Percentiles rank a stretch among this genome's conserved stretches.
Conservation (phyloP, 2,113 vertebrate genomes). For the Scomber scombrus region DNA sequence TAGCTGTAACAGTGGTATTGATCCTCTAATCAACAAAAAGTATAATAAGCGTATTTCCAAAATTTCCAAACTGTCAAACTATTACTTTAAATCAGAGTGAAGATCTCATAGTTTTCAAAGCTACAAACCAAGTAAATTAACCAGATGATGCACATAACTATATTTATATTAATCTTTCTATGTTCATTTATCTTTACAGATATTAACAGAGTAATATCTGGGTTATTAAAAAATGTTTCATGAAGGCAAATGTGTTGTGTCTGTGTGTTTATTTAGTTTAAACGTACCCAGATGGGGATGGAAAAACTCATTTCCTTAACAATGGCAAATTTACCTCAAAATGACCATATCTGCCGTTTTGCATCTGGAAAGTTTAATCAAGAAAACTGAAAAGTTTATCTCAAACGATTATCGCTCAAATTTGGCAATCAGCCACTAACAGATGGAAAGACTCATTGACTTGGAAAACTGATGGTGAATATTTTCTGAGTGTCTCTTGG, state of each 20-base stretch:
- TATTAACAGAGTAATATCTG: not conserved
- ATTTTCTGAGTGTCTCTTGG: constrained; percentile 4
- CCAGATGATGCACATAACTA: not conserved
- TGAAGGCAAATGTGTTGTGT: not conserved
- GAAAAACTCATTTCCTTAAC: not conserved
- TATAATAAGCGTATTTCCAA: not conserved
- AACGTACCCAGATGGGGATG: not conserved
- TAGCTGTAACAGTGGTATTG: too few species aligned
- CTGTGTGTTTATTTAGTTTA: not conserved
- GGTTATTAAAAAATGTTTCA: not conserved
- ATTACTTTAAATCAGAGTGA: not conserved
- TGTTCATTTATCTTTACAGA: not conserved
- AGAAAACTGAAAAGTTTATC: constrained; percentile 2
- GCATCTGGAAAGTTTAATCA: constrained; percentile 9
- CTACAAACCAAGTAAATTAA: not conserved
- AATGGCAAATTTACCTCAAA: not conserved
- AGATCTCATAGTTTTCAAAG: not conserved
- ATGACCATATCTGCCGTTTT: not conserved
- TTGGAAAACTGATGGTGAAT: constrained; percentile 39
- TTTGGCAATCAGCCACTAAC: constrained; percentile 39
- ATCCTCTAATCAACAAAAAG: too few species aligned
- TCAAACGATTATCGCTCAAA: constrained; percentile 22
- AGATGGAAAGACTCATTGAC: constrained; percentile 36
- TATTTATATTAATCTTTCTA: too few species aligned
- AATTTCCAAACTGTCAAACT: not conserved